Percentiles rank a stretch among this genome's conserved stretches.
Evolutionary conservation across 2,888 invertebrate species (phyloP).

Genomic region (Plutella xylostella): DNA sequence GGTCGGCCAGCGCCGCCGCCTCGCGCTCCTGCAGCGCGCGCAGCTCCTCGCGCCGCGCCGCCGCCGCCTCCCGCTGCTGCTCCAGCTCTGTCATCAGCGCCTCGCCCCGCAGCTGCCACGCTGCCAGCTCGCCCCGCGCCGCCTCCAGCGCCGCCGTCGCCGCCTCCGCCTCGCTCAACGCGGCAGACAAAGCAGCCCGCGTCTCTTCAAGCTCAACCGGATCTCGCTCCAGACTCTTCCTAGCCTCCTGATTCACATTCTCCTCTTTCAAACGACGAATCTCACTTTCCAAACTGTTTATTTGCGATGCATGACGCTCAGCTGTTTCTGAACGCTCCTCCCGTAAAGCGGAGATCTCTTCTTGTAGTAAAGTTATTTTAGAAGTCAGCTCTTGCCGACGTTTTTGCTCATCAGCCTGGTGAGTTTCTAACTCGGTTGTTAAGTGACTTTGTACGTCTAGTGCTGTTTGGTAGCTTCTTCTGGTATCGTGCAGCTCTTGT

Average conservation of each 20-base stretch:
- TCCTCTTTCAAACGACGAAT: constrained; percentile 47
- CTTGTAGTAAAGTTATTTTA: constrained; percentile 42
- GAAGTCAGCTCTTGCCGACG: constrained; percentile 35
- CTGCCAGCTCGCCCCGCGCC: constrained; percentile 33
- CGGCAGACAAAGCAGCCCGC: constrained; percentile 31
- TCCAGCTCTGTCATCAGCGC: constrained; percentile 41
- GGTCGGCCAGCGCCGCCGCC: constrained; percentile 41
- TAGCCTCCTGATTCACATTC: constrained; percentile 28
- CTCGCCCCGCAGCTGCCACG: constrained; percentile 47
- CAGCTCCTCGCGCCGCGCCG: constrained; percentile 45
- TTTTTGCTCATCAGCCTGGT: constrained; percentile 45
- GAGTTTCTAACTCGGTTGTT: constrained; percentile 47
- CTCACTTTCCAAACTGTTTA: constrained; percentile 40
- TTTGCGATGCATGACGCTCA: constrained; percentile 39
- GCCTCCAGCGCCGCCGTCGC: constrained; percentile 42
- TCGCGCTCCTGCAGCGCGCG: constrained; percentile 45
- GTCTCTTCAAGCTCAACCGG: constrained; percentile 47
- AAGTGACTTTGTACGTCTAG: constrained; percentile 56
- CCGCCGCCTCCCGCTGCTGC: constrained; percentile 42
- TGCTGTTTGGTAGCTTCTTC: constrained; percentile 51
- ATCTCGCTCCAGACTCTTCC: constrained; percentile 39
- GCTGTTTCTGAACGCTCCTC: constrained; percentile 39
- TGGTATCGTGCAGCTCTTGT: constrained; percentile 56
- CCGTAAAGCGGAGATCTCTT: constrained; percentile 44
- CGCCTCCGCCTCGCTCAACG: constrained; percentile 34